Evolutionary conservation across 2,888 invertebrate genomes (phyloP), one percentile per base, ranked within the genome.

Genomic region (Caradrina kadenii): DNA sequence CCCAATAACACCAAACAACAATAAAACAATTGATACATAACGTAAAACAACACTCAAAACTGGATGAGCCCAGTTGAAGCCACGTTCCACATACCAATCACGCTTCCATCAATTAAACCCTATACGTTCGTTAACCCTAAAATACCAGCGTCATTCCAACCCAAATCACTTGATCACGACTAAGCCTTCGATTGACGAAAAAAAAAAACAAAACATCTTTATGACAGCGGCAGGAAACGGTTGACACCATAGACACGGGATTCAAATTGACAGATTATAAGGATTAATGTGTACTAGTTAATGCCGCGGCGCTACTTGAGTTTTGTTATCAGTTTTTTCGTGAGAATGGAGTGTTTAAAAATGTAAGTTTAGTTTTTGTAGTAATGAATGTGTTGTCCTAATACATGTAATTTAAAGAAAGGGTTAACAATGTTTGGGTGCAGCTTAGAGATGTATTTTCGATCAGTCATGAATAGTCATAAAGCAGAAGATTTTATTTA

Each of bases 111-210:
- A 71, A 80, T 65, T 69, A 65, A 45, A 45, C 45, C 61, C 65
- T 54, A 26, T 8, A 63, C 59, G 78, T 73, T 59, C 84, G 72
- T 84, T 84, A 84, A 82, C 78, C 82, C 70, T 58, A 56, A 77
- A 82, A 84, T 54, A 69, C 80, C 77, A 64, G 73, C 60, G 65
- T 75, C 69, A 72, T 64, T 77, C 71, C 73, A 73, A 78, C 59
- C 66, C 71, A 84, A 88, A 91, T 90, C 89, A 76, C 84, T 71
- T 69, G 84, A 85, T 87, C 91, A 89, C 89, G 90, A 88, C 49
- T 66, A 82, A 82, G 84, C 83, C 83, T 73, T 77, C 69, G 75
- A 83, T 80, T 79, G 72, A 48, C 69, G 66, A 65, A 71, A 77
- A 76, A 81, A 70, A 73, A 70, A 80, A 64, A 79, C 63, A 73